phyloP scores from a whole-genome alignment of 2,888 invertebrate species.

The Himalopsyche kuldschensis region DNA sequence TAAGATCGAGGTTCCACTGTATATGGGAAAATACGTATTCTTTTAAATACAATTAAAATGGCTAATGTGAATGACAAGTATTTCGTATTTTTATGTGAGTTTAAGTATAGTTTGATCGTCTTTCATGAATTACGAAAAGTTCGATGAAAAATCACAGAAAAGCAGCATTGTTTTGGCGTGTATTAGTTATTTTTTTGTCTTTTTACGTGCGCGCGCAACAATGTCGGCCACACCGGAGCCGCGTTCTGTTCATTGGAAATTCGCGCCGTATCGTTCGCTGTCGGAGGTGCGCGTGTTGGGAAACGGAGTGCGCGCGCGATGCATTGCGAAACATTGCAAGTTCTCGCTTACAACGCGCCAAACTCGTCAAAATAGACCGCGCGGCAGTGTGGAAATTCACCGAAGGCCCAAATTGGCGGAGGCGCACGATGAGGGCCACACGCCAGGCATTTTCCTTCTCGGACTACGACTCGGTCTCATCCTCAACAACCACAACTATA shows the following conservation, averaged over 20 bases:
- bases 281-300: not conserved
- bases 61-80: too few species aligned
- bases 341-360: not conserved
- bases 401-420: not conserved
- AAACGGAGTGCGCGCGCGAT: not conserved
- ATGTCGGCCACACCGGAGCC: not conserved
- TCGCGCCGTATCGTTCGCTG: not conserved
- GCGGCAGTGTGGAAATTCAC: constrained; percentile 2
- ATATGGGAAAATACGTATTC: too few species aligned
- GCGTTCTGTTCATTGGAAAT: not conserved
- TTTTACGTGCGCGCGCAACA: not conserved
- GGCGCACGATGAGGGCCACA: not conserved
- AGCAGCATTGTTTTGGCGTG: too few species aligned
- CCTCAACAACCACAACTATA: too few species aligned
- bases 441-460: not conserved
- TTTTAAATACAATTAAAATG: too few species aligned
- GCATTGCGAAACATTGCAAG: not conserved
- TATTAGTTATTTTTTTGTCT: not conserved
- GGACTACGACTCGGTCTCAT: too few species aligned
- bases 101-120: too few species aligned
- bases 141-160: too few species aligned
- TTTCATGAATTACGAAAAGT: too few species aligned
- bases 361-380: constrained; percentile 5
- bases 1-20: too few species aligned
- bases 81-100: too few species aligned